phyloP scores from a whole-genome alignment of 2,888 invertebrate genomes.

The Hoplodrina ambigua region DNA sequence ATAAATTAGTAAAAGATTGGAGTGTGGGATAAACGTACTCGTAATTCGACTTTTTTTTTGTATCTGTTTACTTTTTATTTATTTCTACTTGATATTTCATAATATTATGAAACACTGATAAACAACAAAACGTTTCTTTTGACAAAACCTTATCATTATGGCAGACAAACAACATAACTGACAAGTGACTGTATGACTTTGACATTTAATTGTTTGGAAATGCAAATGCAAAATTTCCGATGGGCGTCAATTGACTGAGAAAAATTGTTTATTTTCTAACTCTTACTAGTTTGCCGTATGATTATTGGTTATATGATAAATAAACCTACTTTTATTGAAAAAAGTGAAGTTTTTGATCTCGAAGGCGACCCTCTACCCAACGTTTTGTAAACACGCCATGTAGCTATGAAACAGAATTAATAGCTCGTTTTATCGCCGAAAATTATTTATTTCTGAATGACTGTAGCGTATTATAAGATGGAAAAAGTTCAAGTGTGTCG shows the following conservation, averaged over 20 bases:
- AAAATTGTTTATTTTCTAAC: background rate
- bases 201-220: no score
- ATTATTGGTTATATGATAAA: background rate
- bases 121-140: constrained; percentile 26
- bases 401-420: background rate
- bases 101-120: no score
- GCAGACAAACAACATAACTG: no score
- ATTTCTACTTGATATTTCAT: no score
- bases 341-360: background rate
- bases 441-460: constrained; percentile 60
- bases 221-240: no score
- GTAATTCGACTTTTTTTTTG: background rate
- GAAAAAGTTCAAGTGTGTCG: constrained; percentile 80
- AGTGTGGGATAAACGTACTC: background rate
- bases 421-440: constrained; percentile 74
- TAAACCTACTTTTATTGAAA: background rate
- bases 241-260: background rate
- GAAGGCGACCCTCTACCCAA: background rate
- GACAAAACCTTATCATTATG: background rate
- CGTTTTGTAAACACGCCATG: background rate
- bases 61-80: background rate
- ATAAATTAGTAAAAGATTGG: background rate
- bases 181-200: background rate
- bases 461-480: constrained; percentile 67
- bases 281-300: constrained; percentile 18